phyloP scores from a whole-genome alignment of 2,888 invertebrate species.

The Latrodectus hesperus region DNA sequence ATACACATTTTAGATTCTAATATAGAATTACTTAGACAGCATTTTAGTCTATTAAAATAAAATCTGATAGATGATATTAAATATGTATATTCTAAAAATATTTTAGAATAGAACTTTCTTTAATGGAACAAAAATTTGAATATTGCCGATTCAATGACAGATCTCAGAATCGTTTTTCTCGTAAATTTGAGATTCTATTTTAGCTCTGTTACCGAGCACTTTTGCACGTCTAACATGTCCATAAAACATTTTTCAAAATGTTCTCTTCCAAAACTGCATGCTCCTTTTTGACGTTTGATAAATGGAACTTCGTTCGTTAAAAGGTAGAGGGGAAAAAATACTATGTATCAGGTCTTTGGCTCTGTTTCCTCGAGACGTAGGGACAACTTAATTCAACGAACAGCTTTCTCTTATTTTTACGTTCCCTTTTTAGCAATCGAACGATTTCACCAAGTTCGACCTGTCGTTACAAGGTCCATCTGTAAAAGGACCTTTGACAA shows the following conservation, averaged over 20 bases:
- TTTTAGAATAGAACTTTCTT: too few species aligned
- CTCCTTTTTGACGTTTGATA: conserved; percentile 26
- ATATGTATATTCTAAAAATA: too few species aligned
- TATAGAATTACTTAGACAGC: too few species aligned
- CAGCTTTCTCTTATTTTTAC: conserved; percentile 34
- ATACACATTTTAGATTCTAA: too few species aligned
- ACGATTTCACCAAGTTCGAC: conserved; percentile 16
- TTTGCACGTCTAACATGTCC: background rate
- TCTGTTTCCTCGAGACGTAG: conserved; percentile 11
- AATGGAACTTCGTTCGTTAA: conserved; percentile 19
- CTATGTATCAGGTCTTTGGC: background rate
- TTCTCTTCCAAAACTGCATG: conserved; percentile 12
- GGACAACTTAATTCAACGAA: conserved; percentile 50
- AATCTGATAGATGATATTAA: too few species aligned
- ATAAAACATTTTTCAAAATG: conserved; percentile 35
- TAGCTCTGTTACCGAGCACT: background rate
- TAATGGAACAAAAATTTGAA: too few species aligned
- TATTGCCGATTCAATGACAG: too few species aligned
- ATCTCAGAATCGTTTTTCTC: too few species aligned
- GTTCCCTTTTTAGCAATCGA: background rate
- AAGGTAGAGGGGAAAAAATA: conserved; percentile 3
- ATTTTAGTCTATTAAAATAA: too few species aligned
- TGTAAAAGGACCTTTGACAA: conserved; percentile 35
- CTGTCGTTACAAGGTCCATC: conserved; percentile 17
- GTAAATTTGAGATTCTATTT: conserved; percentile 16